phyloP scores from a whole-genome alignment of 2,888 invertebrate genomes.

The Rhogogaster chlorosoma region DNA sequence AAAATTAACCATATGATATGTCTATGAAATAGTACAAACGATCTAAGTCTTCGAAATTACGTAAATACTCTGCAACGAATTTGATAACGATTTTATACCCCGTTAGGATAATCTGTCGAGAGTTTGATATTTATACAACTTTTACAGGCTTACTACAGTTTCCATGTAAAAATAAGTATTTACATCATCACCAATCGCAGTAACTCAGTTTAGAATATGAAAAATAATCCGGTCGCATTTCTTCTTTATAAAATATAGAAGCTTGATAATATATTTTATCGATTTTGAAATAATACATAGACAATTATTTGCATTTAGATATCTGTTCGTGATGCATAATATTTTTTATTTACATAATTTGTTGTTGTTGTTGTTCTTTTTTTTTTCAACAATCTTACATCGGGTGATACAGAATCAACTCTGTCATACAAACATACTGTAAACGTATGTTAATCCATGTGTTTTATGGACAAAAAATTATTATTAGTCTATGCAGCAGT shows the following conservation, averaged over 20 bases:
- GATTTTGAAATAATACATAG: not conserved
- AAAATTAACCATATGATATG: not conserved
- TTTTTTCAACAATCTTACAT: not conserved
- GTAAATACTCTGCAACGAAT: conserved; percentile 31
- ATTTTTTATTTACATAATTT: not conserved
- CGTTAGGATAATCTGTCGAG: not conserved
- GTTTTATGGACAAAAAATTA: not conserved
- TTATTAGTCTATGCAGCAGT: not conserved
- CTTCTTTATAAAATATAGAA: not conserved
- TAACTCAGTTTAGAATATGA: not conserved
- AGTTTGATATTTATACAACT: not conserved
- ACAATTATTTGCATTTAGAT: conserved; percentile 27
- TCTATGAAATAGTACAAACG: conserved; percentile 5
- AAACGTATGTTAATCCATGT: not conserved
- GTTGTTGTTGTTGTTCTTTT: not conserved
- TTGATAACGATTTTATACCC: not conserved
- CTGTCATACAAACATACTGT: not conserved
- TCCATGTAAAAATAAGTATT: not conserved
- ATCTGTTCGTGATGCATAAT: not conserved
- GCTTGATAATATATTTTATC: not conserved
- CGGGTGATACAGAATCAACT: not conserved
- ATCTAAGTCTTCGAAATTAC: conserved; percentile 17
- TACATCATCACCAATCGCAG: not conserved
- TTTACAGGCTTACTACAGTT: not conserved
- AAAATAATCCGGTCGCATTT: conserved; percentile 5